Conservation (phyloP, 2,888 invertebrate species). For the Lithophane leautieri region DNA sequence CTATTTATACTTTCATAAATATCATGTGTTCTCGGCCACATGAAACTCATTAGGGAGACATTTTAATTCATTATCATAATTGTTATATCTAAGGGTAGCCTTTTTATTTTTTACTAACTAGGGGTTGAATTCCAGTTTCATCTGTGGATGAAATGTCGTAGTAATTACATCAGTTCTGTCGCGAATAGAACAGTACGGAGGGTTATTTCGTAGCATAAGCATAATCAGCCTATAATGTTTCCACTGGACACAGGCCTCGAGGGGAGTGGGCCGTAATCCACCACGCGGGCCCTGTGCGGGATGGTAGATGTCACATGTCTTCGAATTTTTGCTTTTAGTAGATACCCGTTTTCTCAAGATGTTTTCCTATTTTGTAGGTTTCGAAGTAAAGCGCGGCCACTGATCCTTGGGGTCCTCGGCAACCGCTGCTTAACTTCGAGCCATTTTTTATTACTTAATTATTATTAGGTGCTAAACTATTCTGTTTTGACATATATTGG, state of each 20-base stretch:
- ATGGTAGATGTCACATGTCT: too few relatives aligned
- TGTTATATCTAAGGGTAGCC: conserved; percentile 23
- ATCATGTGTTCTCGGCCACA: conserved; percentile 44
- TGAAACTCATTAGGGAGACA: conserved; percentile 51
- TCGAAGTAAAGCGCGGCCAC: neutral
- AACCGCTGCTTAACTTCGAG: too few relatives aligned
- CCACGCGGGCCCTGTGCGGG: too few relatives aligned
- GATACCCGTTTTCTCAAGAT: too few relatives aligned
- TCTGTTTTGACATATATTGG: too few relatives aligned
- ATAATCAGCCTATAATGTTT: too few relatives aligned
- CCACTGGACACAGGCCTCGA: too few relatives aligned
- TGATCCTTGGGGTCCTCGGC: neutral
- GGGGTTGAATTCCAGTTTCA: neutral
- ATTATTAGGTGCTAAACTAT: neutral
- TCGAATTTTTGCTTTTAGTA: too few relatives aligned
- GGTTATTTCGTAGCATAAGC: neutral
- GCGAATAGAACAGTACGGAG: neutral
- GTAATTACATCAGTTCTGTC: neutral
- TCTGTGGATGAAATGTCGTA: neutral
- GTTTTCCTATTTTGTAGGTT: neutral
- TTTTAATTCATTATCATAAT: conserved; percentile 49
- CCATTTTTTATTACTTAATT: neutral
- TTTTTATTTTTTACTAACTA: conserved; percentile 2
- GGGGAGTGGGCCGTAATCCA: too few relatives aligned
- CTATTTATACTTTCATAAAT: conserved; percentile 61